Conservation (phyloP, 2,113 vertebrate genomes). For the Ginglymostoma cirratum region DNA sequence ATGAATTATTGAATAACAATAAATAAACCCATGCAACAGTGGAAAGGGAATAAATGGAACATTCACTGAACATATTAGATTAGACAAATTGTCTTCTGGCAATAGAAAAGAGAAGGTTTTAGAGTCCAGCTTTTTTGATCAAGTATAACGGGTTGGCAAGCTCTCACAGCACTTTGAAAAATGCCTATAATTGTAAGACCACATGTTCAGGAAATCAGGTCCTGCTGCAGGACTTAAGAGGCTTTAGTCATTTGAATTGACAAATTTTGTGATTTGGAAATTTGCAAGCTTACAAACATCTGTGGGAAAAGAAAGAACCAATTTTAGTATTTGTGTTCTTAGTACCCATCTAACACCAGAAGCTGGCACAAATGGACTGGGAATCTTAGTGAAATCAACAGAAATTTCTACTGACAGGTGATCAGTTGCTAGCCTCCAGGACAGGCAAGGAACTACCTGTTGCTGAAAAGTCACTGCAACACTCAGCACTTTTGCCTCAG, state of each 20-base stretch:
- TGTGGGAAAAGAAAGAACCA: background rate
- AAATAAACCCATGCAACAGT: background rate
- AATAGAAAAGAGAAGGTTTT: background rate
- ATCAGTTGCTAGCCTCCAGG: background rate
- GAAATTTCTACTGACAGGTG: background rate
- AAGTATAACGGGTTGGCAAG: background rate
- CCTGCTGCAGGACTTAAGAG: background rate
- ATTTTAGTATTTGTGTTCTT: background rate
- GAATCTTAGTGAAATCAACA: background rate
- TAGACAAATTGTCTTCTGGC: background rate
- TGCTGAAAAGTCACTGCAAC: background rate
- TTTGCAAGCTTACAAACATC: background rate
- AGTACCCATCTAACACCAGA: background rate
- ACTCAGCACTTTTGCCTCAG: background rate
- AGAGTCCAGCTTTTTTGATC: background rate
- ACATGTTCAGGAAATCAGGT: background rate
- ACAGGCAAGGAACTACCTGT: background rate
- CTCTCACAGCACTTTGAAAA: background rate
- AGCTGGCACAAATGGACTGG: background rate
- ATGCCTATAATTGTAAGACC: background rate
- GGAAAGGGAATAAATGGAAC: background rate
- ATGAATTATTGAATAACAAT: slow-evolving; percentile 17
- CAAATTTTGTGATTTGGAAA: background rate
- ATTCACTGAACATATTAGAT: background rate
- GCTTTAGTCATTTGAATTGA: background rate